phyloP scores from a whole-genome alignment of 1,140 invertebrate genomes.

The Hyles euphorbiae region DNA sequence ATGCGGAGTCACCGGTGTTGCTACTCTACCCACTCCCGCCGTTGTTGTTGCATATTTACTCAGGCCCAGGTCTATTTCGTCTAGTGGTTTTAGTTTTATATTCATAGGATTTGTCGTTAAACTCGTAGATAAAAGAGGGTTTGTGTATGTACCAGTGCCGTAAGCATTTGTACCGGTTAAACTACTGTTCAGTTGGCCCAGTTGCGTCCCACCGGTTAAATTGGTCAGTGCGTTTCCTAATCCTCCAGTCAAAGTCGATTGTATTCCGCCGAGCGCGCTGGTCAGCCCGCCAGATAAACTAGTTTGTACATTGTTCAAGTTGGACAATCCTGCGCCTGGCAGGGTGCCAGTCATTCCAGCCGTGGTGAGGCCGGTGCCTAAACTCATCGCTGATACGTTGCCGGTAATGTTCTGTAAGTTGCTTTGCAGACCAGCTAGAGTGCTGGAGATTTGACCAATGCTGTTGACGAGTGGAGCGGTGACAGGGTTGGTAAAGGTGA shows the following conservation, averaged over 20 bases:
- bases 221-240: conserved; percentile 65
- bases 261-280: conserved; percentile 58
- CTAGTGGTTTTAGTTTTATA: conserved; percentile 81
- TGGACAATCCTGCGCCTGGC: conserved; percentile 52
- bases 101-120: conserved; percentile 74
- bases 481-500: conserved; percentile 75
- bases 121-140: conserved; percentile 75
- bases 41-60: conserved; percentile 70
- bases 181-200: conserved; percentile 68
- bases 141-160: conserved; percentile 76
- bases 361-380: conserved; percentile 49
- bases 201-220: conserved; percentile 65
- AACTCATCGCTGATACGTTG: conserved; percentile 62
- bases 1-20: conserved; percentile 79
- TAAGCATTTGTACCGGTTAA: conserved; percentile 65
- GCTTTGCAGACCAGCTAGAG: conserved; percentile 66
- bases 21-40: conserved; percentile 73
- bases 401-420: conserved; percentile 68
- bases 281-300: conserved; percentile 60
- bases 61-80: conserved; percentile 80
- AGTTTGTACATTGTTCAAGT: conserved; percentile 65
- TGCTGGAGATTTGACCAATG: conserved; percentile 71
- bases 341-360: conserved; percentile 56
- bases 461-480: conserved; percentile 70
- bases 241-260: conserved; percentile 56